phyloP scores from a whole-genome alignment of 2,113 vertebrate genomes.

The Chionodraco myersi region DNA sequence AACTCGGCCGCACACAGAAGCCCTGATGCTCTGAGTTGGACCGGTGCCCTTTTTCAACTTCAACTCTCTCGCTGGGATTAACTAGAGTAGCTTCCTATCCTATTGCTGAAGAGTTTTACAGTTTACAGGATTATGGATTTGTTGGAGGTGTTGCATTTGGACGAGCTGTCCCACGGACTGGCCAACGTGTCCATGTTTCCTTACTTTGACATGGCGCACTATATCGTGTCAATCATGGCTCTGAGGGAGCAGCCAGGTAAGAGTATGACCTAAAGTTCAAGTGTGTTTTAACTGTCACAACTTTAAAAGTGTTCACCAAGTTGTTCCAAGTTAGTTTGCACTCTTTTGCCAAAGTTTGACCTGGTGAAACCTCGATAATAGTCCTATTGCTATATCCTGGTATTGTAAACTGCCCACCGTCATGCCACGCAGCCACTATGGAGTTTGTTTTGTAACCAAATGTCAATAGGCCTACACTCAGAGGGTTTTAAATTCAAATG shows the following conservation, averaged over 20 bases:
- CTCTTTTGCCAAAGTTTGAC: background rate
- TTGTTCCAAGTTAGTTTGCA: background rate
- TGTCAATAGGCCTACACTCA: background rate
- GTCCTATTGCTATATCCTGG: background rate
- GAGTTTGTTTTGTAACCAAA: background rate
- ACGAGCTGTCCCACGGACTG: slow-evolving; percentile 85
- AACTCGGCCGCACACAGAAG: slow-evolving; percentile 38
- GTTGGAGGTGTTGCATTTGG: slow-evolving; percentile 66
- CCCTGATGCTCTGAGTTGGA: slow-evolving; percentile 68
- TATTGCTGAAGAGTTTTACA: background rate
- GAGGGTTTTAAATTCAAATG: background rate
- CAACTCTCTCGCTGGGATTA: slow-evolving; percentile 11
- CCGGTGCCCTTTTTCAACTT: slow-evolving; percentile 29
- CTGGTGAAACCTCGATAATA: background rate
- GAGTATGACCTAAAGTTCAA: slow-evolving; percentile 17
- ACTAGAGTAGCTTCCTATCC: background rate
- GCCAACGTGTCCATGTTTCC: slow-evolving; percentile 92
- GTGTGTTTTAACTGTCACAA: accelerated
- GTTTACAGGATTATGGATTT: slow-evolving; percentile 71
- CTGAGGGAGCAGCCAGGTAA: slow-evolving; percentile 92
- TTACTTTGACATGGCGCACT: slow-evolving; percentile 95
- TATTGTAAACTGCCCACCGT: background rate
- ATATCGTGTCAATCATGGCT: slow-evolving; percentile 89
- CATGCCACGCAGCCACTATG: background rate
- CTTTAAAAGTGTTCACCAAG: background rate